Percentiles rank a stretch among this genome's conserved stretches.
Evolutionary conservation across 2,888 invertebrate genomes (phyloP).

Genomic region (Poecilobothrus nobilitatus): DNA sequence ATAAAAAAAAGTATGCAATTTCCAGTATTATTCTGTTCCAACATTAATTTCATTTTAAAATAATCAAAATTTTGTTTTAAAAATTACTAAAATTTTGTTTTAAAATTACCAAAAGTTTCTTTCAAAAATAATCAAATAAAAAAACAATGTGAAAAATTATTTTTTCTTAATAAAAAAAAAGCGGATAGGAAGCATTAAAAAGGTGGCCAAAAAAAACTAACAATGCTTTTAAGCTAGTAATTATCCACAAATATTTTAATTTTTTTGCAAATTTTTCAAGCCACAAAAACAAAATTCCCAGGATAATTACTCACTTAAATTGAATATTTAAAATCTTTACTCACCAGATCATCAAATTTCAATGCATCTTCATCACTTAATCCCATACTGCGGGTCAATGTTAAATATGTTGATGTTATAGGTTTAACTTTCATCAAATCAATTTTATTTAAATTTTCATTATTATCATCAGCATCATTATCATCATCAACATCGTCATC

Average conservation of each 20-base stretch:
- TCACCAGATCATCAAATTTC: constrained; percentile 53
- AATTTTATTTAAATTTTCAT: constrained; percentile 20
- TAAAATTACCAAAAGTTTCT: too few relatives aligned
- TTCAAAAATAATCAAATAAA: too few relatives aligned
- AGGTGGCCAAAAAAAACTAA: background rate
- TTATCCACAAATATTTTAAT: background rate
- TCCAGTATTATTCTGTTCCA: too few relatives aligned
- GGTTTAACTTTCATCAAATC: constrained; percentile 57
- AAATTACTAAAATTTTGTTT: too few relatives aligned
- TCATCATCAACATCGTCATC: background rate
- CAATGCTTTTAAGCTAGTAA: background rate
- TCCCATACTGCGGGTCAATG: constrained; percentile 69
- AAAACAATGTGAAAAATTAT: too few relatives aligned
- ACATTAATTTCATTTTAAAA: too few relatives aligned
- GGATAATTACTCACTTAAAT: constrained; percentile 26
- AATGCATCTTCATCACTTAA: constrained; percentile 54
- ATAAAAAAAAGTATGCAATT: too few relatives aligned
- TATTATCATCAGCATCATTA: background rate
- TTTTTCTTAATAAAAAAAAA: background rate
- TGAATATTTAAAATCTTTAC: constrained; percentile 45
- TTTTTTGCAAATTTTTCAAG: background rate
- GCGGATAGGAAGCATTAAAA: background rate
- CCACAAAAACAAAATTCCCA: background rate
- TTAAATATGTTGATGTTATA: constrained; percentile 82
- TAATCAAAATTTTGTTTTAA: too few relatives aligned